These are phyloP conservation scores for Antennarius striatus DNA, from an alignment of 2,113 vertebrate species.

Conservation along the genomic window DNA sequence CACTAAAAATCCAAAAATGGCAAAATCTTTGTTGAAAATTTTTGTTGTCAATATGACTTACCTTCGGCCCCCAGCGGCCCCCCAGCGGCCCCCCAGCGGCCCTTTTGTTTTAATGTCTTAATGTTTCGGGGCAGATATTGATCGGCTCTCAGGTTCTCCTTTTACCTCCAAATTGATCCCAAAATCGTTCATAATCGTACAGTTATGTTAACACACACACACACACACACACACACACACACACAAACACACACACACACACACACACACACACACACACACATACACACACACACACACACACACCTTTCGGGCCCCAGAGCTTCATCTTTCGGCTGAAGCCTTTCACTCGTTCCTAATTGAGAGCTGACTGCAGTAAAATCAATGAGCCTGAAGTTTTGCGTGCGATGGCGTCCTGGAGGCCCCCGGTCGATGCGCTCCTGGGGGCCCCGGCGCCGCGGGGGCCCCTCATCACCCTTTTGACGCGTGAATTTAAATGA, in stretches of 20 bases:
- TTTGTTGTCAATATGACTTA: constrained; percentile 48
- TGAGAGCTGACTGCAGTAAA: constrained; percentile 81
- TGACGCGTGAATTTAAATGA: constrained; percentile 70
- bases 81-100: neutral
- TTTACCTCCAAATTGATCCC: constrained; percentile 63
- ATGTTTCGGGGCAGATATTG: constrained; percentile 65
- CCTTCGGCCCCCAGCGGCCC: neutral
- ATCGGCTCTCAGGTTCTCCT: constrained; percentile 66
- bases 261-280: neutral
- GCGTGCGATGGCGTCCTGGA: constrained; percentile 67
- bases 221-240: no score
- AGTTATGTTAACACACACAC: constrained; percentile 16
- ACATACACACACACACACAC: constrained; percentile 3
- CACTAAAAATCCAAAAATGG: no score
- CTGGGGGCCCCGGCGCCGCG: constrained; percentile 56
- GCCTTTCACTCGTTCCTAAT: constrained; percentile 70
- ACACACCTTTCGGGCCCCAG: constrained; percentile 49
- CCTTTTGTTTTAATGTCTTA: constrained; percentile 57
- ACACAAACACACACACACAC: no score
- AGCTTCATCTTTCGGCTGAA: constrained; percentile 50
- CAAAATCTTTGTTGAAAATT: constrained; percentile 41
- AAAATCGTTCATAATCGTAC: constrained; percentile 61
- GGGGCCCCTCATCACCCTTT: constrained; percentile 50
- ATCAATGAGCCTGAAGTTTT: constrained; percentile 79
- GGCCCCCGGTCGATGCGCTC: constrained; percentile 76